Conservation (phyloP, 1,140 invertebrate genomes). For the Caenorhabditis latens region DNA sequence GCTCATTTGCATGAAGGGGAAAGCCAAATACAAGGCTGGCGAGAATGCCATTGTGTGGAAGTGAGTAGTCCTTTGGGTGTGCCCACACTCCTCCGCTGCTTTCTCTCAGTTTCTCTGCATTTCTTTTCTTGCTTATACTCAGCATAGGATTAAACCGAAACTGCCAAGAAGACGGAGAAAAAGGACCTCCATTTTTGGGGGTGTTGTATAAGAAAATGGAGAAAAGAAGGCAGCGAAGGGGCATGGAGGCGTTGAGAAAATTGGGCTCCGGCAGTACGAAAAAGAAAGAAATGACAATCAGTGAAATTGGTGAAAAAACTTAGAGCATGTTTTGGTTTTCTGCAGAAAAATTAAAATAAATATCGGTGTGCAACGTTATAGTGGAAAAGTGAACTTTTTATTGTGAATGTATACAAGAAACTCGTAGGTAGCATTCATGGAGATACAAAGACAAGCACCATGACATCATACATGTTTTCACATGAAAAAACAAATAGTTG, state of each 20-base stretch:
- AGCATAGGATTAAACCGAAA: constrained; percentile 38
- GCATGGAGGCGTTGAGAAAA: not conserved
- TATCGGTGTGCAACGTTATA: no score
- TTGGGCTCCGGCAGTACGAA: not conserved
- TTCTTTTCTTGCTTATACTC: not conserved
- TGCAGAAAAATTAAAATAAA: no score
- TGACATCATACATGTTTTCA: no score
- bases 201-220: not conserved
- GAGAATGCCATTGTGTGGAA: constrained; percentile 99
- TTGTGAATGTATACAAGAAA: no score
- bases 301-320: not conserved
- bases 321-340: no score
- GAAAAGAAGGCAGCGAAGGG: not conserved
- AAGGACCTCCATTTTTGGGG: not conserved
- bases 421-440: no score
- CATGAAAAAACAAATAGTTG: no score
- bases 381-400: no score
- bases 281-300: not conserved
- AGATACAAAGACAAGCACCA: no score
- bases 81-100: not conserved
- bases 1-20: constrained; percentile 97
- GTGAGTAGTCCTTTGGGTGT: constrained; percentile 55
- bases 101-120: no score
- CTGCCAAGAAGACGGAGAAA: not conserved
- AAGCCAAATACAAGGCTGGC: constrained; percentile 99